Base-by-base conservation (phyloP, 2,888 invertebrate species). In the Thymelicus acteon region DNA sequence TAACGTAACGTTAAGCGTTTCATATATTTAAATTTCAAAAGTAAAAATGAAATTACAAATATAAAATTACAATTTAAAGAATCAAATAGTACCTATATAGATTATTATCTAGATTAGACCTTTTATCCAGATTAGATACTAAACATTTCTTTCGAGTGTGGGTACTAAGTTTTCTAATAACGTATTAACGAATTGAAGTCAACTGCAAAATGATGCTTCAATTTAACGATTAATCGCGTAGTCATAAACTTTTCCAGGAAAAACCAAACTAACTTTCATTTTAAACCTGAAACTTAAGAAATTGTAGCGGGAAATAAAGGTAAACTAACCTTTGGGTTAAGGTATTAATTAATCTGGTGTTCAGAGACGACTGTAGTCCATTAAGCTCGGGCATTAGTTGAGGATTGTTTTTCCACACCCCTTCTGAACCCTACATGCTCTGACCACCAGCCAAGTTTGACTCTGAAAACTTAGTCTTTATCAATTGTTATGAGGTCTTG, bases 271-370 rank as follows among this genome's bases (percentile, higher is more conserved):
- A 81, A 78, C 79, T 82, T 83, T 63, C 47, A 40, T 69, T 69
- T 69, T 69, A 70, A 62, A 37, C 52, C 52, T 13, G 57, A 39
- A 67, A 70, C 64, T 60, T 64, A 19, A 63, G 44, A 49, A 64
- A 63, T 70, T 49, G 19, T 10, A 40, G 7, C 73, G 71, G 72
- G 73, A 72, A 73, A 57, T 72, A 65, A 71, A 71, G 47, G 67
- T 47, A 40, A 62, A 8, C 65, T 74, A 68, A 73, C 73, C 72
- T 71, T 71, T 72, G 79, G 85, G 85, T 82, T 77, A 80, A 82
- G 83, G 83, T 84, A 84, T 82, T 91, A 92, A 92, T 93, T 92
- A 93, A 92, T 91, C 88, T 85, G 79, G 85, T 82, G 87, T 79
- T 84, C 79, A 82, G 84, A 87, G 87, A 86, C 77, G 81, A 81